These are phyloP conservation scores for Drosophila baimaii DNA, from an alignment of 1,140 invertebrate genomes.

Conservation along the genomic window DNA sequence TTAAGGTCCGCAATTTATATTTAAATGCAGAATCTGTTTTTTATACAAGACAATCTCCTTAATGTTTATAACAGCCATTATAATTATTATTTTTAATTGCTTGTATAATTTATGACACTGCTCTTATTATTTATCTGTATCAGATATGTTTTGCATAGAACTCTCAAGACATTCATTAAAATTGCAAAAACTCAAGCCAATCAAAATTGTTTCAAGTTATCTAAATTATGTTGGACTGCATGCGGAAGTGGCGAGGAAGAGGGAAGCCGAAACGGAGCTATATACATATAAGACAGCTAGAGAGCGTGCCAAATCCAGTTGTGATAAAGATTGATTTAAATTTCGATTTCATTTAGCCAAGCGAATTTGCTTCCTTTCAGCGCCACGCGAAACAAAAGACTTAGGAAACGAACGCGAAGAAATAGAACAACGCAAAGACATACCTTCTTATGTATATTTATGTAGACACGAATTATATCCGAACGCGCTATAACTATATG, in stretches of 20 bases:
- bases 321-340: conserved; percentile 72
- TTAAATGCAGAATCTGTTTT: too few species aligned
- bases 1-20: too few species aligned
- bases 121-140: conserved; percentile 4
- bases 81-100: conserved; percentile 3
- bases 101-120: background rate
- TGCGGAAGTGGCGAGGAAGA: conserved; percentile 65
- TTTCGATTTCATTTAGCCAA: conserved; percentile 48
- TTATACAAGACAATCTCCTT: too few species aligned
- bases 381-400: conserved; percentile 74
- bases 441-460: conserved; percentile 28
- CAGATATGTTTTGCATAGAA: background rate
- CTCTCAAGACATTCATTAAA: conserved; percentile 5
- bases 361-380: conserved; percentile 63
- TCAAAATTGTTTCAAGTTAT: conserved; percentile 17
- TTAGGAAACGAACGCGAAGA: conserved; percentile 72
- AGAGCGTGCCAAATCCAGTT: conserved; percentile 78
- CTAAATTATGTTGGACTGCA: conserved; percentile 51
- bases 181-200: conserved; percentile 19
- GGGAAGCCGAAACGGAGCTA: conserved; percentile 45
- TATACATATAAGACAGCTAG: conserved; percentile 32
- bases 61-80: background rate
- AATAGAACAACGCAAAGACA: conserved; percentile 31
- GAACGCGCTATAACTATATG: conserved; percentile 12
- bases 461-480: background rate